Base-by-base conservation (phyloP, 2,888 invertebrate genomes). In the Zonitis immaculata region DNA sequence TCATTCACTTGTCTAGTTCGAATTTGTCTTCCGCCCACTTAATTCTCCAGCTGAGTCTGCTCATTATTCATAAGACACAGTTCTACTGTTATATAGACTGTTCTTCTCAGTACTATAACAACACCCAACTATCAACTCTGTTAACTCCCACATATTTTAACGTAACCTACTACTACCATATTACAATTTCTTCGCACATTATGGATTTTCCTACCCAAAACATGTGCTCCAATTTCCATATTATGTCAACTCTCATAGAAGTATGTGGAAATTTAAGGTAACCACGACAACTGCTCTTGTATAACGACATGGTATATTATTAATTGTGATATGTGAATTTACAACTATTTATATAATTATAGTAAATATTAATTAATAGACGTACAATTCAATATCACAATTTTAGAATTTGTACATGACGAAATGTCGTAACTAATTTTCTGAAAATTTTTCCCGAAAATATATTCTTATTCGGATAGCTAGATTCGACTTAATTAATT, bases 21-120 rank as follows among this genome's bases (percentile, higher is more conserved):
- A 69, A 70, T 71, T 69, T 70, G 68, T 68, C 68, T 68, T 67
- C 67, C 69, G 68, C 68, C 68, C 69, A 68, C 69, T 71, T 70
- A 68, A 69, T 70, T 66, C 66, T 56, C 62, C 56, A 60, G 56
- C 53, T 52, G 62, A 63, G 62, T 63, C 59, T 62, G 62, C 68
- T 69, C 68, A 67, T 69, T 69, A 69, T 68, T 70, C 70, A 70
- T 68, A 66, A 61, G 57, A 56, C 60, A 60, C 59, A 49, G 52
- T 32, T 58, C 64, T 62, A 64, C 65, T 62, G 65, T 64, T 66
- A n/a, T n/a, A n/a, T n/a, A n/a, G 61, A 53, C 51, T 56, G 49
- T 49, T 60, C 56, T 53, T 55, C 57, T 35, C 28, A 32, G n/a
- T n/a, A n/a, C n/a, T n/a, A n/a, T n/a, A n/a, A 42, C 43, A 32